phyloP scores from a whole-genome alignment of 2,888 invertebrate species.

The Eudemis profundana region DNA sequence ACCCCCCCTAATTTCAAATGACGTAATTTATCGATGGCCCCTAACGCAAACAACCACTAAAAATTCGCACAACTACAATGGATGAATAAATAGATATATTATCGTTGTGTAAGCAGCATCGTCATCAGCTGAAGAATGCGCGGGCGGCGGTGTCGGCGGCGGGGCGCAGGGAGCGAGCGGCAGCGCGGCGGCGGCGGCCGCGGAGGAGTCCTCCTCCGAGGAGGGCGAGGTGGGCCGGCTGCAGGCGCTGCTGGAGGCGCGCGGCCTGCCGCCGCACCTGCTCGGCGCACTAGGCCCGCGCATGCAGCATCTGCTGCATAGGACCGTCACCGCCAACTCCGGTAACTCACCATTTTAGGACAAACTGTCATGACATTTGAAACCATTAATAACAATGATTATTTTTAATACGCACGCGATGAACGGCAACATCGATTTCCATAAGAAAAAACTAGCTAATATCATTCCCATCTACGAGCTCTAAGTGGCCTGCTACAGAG shows the following conservation, averaged over 20 bases:
- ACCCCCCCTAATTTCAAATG: too few relatives aligned
- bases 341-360: conserved; percentile 63
- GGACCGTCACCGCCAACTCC: conserved; percentile 94
- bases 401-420: too few relatives aligned
- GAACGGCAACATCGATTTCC: too few relatives aligned
- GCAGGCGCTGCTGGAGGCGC: conserved; percentile 96
- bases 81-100: too few relatives aligned
- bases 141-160: conserved; percentile 59
- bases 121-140: conserved; percentile 73
- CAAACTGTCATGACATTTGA: too few relatives aligned
- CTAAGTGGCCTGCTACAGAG: too few relatives aligned
- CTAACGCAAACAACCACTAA: too few relatives aligned
- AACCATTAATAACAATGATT: too few relatives aligned
- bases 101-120: conserved; percentile 57
- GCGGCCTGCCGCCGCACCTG: conserved; percentile 98
- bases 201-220: conserved; percentile 87
- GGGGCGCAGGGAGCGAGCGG: conserved; percentile 68
- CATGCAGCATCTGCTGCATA: conserved; percentile 97
- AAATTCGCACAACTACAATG: too few relatives aligned
- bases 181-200: conserved; percentile 87
- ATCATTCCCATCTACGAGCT: too few relatives aligned
- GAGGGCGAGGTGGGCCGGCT: conserved; percentile 98
- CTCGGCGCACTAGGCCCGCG: conserved; percentile 98
- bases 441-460: too few relatives aligned
- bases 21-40: too few relatives aligned